These are phyloP conservation scores for Rhyacichthys aspro DNA, from an alignment of 2,797 vertebrate species.

Conservation along the genomic window DNA sequence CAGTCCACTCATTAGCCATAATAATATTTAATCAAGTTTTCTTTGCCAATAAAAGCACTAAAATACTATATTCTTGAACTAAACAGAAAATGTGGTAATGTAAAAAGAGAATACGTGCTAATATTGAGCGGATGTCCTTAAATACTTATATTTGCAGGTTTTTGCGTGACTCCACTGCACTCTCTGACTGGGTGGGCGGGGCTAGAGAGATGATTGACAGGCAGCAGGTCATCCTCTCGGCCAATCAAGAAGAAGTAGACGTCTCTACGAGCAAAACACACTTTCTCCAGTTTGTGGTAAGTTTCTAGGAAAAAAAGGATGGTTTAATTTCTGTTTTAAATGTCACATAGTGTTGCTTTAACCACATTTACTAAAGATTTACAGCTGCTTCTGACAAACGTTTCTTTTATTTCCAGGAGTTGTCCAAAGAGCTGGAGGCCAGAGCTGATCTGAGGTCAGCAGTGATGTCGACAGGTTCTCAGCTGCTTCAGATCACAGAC, in stretches of 20 bases:
- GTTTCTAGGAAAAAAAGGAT: constrained; percentile 51
- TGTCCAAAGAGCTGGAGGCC: constrained; percentile 84
- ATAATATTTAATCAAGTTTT: too few species aligned
- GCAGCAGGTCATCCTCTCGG: constrained; percentile 75
- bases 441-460: constrained; percentile 82
- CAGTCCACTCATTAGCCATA: too few species aligned
- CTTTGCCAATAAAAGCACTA: too few species aligned
- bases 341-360: too few species aligned
- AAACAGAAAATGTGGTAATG: too few species aligned
- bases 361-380: neutral
- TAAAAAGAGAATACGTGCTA: too few species aligned
- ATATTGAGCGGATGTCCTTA: too few species aligned
- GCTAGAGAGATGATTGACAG: constrained; percentile 79
- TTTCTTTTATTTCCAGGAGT: constrained; percentile 68
- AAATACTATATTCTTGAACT: too few species aligned
- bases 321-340: too few species aligned
- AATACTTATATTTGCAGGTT: constrained; percentile 84
- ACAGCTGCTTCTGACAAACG: too few species aligned
- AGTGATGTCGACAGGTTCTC: constrained; percentile 78
- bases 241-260: constrained; percentile 70
- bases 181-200: constrained; percentile 84
- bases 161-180: constrained; percentile 67
- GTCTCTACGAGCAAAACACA: constrained; percentile 68
- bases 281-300: constrained; percentile 84
- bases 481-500: constrained; percentile 81